Conservation (phyloP, 2,797 vertebrate species). For the Scolopax bukidnonensis region DNA sequence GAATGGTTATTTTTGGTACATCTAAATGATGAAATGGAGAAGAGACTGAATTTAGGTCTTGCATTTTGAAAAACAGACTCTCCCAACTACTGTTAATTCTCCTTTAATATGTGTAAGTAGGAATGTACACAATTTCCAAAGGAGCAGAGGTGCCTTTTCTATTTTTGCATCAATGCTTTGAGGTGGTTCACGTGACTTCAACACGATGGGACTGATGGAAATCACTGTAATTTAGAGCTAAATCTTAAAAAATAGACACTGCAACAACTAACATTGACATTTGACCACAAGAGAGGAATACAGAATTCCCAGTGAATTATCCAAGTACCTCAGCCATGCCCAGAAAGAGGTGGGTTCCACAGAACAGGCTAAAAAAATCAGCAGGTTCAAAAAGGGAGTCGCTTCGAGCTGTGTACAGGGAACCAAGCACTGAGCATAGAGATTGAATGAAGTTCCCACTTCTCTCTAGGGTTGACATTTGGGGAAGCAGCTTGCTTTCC, state of each 20-base stretch:
- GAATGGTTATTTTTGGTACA: neutral
- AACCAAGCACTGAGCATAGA: neutral
- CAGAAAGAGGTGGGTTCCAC: neutral
- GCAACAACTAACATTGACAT: neutral
- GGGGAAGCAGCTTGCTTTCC: neutral
- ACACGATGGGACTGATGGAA: neutral
- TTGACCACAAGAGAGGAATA: neutral
- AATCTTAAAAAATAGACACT: neutral
- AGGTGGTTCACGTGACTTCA: neutral
- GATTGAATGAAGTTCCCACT: neutral
- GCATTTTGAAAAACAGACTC: neutral
- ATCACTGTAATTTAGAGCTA: neutral
- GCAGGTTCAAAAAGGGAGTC: neutral
- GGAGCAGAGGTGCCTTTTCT: neutral
- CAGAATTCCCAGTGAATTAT: neutral
- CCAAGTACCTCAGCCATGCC: neutral
- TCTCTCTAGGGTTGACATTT: neutral
- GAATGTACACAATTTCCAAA: neutral
- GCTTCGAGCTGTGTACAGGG: neutral
- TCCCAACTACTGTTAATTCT: neutral
- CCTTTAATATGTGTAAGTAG: neutral
- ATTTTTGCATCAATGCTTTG: neutral
- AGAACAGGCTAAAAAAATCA: neutral
- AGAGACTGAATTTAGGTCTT: neutral
- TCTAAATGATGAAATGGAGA: neutral